Base-by-base conservation (phyloP, 2,797 vertebrate genomes). In the Catostomus latipinnis region DNA sequence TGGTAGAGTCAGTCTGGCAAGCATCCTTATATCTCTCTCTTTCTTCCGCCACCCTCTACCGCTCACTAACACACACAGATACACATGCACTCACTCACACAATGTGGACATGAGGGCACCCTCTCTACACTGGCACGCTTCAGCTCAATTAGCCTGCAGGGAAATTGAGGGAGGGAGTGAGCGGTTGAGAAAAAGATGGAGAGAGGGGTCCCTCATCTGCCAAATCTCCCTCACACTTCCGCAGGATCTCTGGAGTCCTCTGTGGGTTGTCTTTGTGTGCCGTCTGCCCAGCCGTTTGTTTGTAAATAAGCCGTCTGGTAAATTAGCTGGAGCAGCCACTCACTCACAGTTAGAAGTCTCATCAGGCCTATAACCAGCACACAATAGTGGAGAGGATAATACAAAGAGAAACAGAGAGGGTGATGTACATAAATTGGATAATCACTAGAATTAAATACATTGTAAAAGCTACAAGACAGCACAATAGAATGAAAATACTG, bases 301-400 rank as follows among this genome's bases (percentile, higher is more conserved):
- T 58, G 86, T 90, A 92, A 91, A 91, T 90, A 92, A 90, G 87
- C 86, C 74, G 85, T 87, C 84, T 45, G 71, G 86, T 91, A 89
- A 91, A 89, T 84, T 84, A 84, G 84, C 76, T 49, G 86, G 83
- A 83, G 71, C 84, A 85, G 81, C 85, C 67, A 67, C 50, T 66
- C 58, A 66, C 71, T 76, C 67, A 71, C 16, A 76, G 61, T 67
- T 56, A 76, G 61, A 56, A 9, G 45, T 79, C 69, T 72, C 69
- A 79, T 79, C 61, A 54, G 77, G 61, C 16, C 60, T 43, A 43
- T 43, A 72, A 72, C 57, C 52, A 49, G 6, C 13, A 34, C 58
- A 66, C 61, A 57, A 79, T 13, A 61, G 22, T 48, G 49, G 43
- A 67, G 52, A 52, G 9, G 50, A 58, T 72, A 18, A 52, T 13